Conservation (phyloP, 2,113 vertebrate genomes). For the Lamprologus tigripictilis region DNA sequence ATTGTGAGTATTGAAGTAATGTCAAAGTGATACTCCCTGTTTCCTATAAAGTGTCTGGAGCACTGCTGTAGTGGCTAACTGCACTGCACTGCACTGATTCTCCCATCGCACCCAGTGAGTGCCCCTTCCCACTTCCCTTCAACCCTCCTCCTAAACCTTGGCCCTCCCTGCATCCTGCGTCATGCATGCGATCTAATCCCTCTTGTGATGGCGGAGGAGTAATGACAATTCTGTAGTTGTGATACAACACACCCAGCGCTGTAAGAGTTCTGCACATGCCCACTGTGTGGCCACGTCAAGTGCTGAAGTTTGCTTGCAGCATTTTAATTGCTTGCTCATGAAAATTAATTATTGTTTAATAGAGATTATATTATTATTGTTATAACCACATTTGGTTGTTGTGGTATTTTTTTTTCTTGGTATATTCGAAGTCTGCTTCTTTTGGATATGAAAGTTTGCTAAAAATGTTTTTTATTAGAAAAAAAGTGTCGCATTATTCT, state of each 20-base stretch:
- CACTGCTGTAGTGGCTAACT: conserved; percentile 32
- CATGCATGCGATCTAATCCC: conserved; percentile 89
- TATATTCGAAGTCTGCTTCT: conserved; percentile 46
- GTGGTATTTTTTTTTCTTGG: conserved; percentile 69
- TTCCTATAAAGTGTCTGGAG: conserved; percentile 11
- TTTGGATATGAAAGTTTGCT: conserved; percentile 59
- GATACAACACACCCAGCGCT: conserved; percentile 94
- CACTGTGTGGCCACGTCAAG: conserved; percentile 93
- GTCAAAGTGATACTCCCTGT: conserved; percentile 31
- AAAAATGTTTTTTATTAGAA: conserved; percentile 79
- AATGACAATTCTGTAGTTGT: conserved; percentile 95
- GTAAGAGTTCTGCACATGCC: conserved; percentile 92
- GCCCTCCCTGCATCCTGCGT: conserved; percentile 61
- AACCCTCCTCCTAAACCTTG: neutral
- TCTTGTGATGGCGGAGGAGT: conserved; percentile 84
- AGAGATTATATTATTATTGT: conserved; percentile 72
- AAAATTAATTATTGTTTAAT: conserved; percentile 68
- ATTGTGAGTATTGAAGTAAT: conserved; percentile 33
- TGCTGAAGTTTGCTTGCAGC: conserved; percentile 93
- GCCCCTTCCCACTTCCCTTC: neutral
- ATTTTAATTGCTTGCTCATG: conserved; percentile 82
- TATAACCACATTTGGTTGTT: conserved; percentile 85
- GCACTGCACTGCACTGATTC: conserved; percentile 28
- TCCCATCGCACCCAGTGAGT: conserved; percentile 34
- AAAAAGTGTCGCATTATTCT: conserved; percentile 62